These are phyloP conservation scores for Salvator merianae DNA, from an alignment of 2,113 vertebrate species.

Conservation along the genomic window DNA sequence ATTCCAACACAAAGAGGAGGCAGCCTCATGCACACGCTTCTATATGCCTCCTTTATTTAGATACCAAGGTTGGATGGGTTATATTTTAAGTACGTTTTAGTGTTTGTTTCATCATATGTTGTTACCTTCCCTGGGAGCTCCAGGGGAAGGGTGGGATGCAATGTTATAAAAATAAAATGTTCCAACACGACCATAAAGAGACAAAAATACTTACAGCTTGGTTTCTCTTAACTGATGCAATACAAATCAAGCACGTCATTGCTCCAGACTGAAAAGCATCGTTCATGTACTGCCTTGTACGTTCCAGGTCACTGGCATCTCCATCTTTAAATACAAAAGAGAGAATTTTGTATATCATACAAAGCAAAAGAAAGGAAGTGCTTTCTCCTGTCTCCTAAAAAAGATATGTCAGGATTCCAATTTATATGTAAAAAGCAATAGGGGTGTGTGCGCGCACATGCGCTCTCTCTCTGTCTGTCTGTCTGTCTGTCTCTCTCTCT, in stretches of 20 bases:
- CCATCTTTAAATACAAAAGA: slow-evolving; percentile 78
- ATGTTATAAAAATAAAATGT: neutral
- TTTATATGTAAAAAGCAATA: too few relatives aligned
- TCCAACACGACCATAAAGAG: neutral
- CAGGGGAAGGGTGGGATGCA: too few relatives aligned
- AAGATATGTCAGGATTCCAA: neutral
- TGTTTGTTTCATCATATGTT: too few relatives aligned
- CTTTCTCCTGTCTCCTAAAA: neutral
- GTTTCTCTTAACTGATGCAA: slow-evolving; percentile 92
- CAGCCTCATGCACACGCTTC: neutral
- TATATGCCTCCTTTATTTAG: neutral
- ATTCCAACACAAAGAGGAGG: neutral
- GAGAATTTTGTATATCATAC: slow-evolving; percentile 14
- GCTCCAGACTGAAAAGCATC: slow-evolving; percentile 94
- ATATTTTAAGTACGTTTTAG: too few relatives aligned
- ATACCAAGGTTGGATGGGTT: neutral
- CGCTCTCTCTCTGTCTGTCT: too few relatives aligned
- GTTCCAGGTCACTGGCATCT: slow-evolving; percentile 82
- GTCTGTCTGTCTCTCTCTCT: too few relatives aligned
- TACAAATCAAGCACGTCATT: slow-evolving; percentile 95
- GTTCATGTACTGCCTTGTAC: slow-evolving; percentile 90
- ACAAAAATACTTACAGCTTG: slow-evolving; percentile 84
- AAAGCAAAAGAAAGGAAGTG: slow-evolving; percentile 33
- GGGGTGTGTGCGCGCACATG: too few relatives aligned
- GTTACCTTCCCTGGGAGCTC: too few relatives aligned